Base-by-base conservation (phyloP, 2,888 invertebrate genomes). In the Latheticus oryzae region DNA sequence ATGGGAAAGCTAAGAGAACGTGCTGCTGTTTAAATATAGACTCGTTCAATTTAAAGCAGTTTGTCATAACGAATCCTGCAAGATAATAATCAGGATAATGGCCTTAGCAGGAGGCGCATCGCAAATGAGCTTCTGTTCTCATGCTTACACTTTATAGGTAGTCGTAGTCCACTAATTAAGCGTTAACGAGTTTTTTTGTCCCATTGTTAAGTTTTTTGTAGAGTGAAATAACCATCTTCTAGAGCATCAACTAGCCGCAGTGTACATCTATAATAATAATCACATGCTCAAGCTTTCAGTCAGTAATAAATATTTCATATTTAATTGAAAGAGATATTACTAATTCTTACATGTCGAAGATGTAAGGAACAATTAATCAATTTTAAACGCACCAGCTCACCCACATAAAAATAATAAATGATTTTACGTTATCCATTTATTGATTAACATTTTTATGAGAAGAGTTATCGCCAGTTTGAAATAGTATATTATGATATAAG, bases 51-150 rank as follows among this genome's bases (percentile, higher is more conserved):
- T 45, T 35, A 45, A 9, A 11, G 37, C 21, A 35, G 37, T 53
- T 53, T 53, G 35, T 53, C 43, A 55, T 48, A 55, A 55, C 47
- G 33, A 55, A 26, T 48, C 55, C 42, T 40, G 30, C 33, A 55
- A 38, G 55, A 48, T 60, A 60, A 60, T 57, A 52, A 60, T 57
- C 57, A 53, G 57, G 56, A 60, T 60, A 57, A 60, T 57, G 60
- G 57, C 50, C 53, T 48, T 32, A 57, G 48, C 60, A 57, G 57
- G 53, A 57, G 60, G 60, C 53, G 60, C 56, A 56, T 52, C 48
- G 52, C 50, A 60, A 60, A 60, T 60, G 60, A 60, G 53, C 56
- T 53, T 21, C 57, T 57, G 53, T 57, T 42, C 47, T 52, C 55
- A 47, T 56, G 35, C 53, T 53, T 53, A 42, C 53, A 38, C 47